phyloP scores from a whole-genome alignment of 53 echinoderm and acorn worm species.

The Holothuria scabra region DNA sequence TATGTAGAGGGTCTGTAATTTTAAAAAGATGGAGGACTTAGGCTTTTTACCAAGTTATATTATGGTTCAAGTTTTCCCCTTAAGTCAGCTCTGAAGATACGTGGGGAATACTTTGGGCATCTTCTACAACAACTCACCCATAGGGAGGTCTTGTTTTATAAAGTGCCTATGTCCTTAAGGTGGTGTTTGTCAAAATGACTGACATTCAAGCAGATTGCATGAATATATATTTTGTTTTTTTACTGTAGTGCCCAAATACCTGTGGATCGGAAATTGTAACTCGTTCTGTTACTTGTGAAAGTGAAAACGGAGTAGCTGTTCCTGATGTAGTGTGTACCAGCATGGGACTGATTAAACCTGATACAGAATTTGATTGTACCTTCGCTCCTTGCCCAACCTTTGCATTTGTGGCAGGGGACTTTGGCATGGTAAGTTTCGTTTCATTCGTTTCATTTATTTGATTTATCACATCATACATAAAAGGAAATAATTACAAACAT shows the following conservation, averaged over 20 bases:
- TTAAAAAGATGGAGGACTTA: no score
- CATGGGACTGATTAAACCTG: constrained; percentile 33
- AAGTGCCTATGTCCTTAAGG: not conserved
- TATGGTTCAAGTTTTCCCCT: no score
- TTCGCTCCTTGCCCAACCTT: constrained; percentile 50
- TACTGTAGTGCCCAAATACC: constrained; percentile 69
- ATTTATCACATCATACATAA: no score
- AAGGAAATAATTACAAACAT: no score
- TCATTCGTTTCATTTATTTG: not conserved
- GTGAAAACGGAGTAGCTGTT: constrained; percentile 29
- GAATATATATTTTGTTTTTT: not conserved
- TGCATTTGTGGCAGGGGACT: constrained; percentile 40
- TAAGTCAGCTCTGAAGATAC: no score
- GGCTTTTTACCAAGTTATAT: no score
- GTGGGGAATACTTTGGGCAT: no score
- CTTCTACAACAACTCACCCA: no score
- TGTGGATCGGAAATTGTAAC: constrained; percentile 62
- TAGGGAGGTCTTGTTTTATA: not conserved
- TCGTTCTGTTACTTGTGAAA: constrained; percentile 56
- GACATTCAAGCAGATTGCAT: no score
- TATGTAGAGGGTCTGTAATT: no score
- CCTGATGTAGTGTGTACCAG: constrained; percentile 27
- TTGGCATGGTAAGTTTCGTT: constrained; percentile 47
- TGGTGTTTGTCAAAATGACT: no score
- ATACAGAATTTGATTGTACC: constrained; percentile 10